Conservation (phyloP, 2,797 vertebrate species). For the Enteromius argenteus region DNA sequence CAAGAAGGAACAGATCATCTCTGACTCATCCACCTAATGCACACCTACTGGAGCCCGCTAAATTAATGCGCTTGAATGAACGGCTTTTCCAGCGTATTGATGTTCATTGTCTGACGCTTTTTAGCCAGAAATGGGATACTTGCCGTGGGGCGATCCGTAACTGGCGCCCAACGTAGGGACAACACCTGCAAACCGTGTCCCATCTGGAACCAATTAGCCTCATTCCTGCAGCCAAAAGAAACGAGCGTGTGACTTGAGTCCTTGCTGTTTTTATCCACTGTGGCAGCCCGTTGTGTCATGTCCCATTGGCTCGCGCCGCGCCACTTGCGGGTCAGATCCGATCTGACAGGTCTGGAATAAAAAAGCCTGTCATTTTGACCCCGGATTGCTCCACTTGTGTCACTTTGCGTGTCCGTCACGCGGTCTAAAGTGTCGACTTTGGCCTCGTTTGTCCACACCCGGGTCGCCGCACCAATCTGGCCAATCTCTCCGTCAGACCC, state of each 20-base stretch:
- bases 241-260: constrained; percentile 35
- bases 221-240: constrained; percentile 9
- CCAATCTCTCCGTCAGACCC: constrained; percentile 49
- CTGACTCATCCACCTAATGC: constrained; percentile 26
- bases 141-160: constrained; percentile 1
- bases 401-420: constrained; percentile 56
- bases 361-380: constrained; percentile 54
- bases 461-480: constrained; percentile 39
- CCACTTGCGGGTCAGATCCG: constrained; percentile 56
- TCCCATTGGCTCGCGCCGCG: constrained; percentile 55
- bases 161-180: constrained; percentile 2
- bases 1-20: not conserved
- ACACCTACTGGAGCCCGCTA: not conserved
- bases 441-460: not conserved
- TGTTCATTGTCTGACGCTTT: not conserved
- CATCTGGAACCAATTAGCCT: constrained; percentile 67
- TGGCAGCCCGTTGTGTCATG: constrained; percentile 60
- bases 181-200: constrained; percentile 62
- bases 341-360: constrained; percentile 67
- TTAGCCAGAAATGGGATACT: constrained; percentile 27
- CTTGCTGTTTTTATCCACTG: constrained; percentile 54
- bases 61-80: not conserved
- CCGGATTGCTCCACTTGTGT: constrained; percentile 41
- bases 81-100: constrained; percentile 46
- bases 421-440: constrained; percentile 55